These are phyloP conservation scores for Holcopasites calliopsidis DNA, from an alignment of 1,140 invertebrate genomes.

Conservation along the genomic window DNA sequence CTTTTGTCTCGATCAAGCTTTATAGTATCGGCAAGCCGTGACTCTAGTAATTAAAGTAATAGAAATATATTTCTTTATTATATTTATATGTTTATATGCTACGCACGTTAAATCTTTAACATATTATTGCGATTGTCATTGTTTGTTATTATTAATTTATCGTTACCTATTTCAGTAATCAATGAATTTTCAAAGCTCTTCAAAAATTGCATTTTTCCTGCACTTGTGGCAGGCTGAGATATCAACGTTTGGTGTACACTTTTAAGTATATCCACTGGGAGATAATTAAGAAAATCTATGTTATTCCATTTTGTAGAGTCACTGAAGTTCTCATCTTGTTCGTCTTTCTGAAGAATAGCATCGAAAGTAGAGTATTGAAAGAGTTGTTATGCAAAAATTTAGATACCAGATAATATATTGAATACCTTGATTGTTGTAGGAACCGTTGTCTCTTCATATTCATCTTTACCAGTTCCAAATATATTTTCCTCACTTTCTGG, in stretches of 20 bases:
- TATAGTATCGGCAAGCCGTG: conserved; percentile 37
- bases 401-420: no score
- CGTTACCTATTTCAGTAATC: conserved; percentile 69
- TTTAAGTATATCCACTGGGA: conserved; percentile 74
- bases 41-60: conserved; percentile 42
- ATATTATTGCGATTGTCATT: neutral
- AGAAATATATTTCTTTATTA: neutral
- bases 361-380: neutral
- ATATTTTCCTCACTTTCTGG: neutral
- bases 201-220: conserved; percentile 73
- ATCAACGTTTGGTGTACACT: conserved; percentile 72
- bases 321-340: neutral
- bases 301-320: neutral
- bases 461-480: neutral
- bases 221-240: conserved; percentile 64
- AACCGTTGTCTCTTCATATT: neutral
- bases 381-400: neutral
- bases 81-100: neutral
- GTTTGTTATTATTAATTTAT: neutral
- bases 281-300: conserved; percentile 59
- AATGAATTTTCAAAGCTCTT: conserved; percentile 69
- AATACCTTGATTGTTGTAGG: neutral
- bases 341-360: neutral
- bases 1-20: conserved; percentile 42
- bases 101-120: neutral